A percentile compares a stretch with the other conserved stretches of the same genome.
Evolutionary conservation across 2,113 vertebrate genomes (phyloP).

Genomic region (Rhea pennata): DNA sequence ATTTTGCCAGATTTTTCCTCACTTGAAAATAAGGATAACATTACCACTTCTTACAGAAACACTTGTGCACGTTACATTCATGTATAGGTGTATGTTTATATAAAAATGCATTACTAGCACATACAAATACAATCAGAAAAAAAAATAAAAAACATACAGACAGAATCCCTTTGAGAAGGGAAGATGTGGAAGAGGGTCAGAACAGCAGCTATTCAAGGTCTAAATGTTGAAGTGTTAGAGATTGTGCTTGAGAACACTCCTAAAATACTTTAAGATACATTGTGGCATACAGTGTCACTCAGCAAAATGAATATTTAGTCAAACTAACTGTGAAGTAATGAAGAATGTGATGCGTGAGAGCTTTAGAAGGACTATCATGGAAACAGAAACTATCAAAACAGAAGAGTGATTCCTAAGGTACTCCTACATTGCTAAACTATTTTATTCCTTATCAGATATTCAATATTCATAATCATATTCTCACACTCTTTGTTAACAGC

Average conservation of each 20-base stretch:
- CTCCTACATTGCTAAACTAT: slow-evolving; percentile 28
- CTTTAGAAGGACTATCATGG: background rate
- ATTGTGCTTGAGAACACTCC: background rate
- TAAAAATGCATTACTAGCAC: no score
- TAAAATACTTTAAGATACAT: slow-evolving; percentile 4
- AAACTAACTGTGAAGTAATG: slow-evolving; percentile 32
- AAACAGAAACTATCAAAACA: slow-evolving; percentile 31
- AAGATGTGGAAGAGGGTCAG: background rate
- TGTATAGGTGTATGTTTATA: no score
- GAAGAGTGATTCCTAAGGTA: slow-evolving; percentile 57
- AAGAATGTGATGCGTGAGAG: background rate
- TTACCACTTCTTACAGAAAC: background rate
- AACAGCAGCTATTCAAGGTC: background rate
- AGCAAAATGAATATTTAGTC: slow-evolving; percentile 42
- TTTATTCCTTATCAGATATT: slow-evolving; percentile 58
- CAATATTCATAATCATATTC: slow-evolving; percentile 29
- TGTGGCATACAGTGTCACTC: slow-evolving; percentile 6
- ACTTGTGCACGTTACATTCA: background rate
- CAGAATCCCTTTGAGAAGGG: background rate
- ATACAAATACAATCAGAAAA: background rate
- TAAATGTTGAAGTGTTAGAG: background rate
- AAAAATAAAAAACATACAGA: background rate
- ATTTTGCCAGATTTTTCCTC: background rate
- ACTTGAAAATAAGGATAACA: background rate
- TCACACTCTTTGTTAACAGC: background rate